Base-by-base conservation (phyloP, 37 sponge, comb jelly and placozoan species). In the Crambe crambe region DNA sequence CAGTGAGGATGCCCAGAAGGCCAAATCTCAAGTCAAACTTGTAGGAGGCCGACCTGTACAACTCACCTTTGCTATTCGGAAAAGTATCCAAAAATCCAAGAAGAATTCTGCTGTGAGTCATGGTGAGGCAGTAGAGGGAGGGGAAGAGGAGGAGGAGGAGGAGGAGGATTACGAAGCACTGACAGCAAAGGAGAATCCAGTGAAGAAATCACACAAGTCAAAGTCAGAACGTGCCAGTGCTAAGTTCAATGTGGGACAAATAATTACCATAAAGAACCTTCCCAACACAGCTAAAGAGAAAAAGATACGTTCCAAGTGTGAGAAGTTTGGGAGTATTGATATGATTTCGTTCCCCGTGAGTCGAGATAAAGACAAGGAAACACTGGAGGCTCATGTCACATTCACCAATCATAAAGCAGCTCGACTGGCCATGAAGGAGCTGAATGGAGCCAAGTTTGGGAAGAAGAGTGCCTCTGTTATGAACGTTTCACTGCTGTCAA, bases 1-100 rank as follows among this genome's bases (percentile, higher is more conserved):
- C 54, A 91, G 91, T 15, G 92, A 92, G 32, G 76, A 83, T 79
- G 89, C 89, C n/a, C 51, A 75, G 41, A 87, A 34, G 30, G 92
- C 92, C 20, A 30, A 34, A 26, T 44, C 65, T 18, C 17, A n/a
- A 20, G 85, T 88, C 18, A 87, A 83, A 71, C 29, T 40, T 0
- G 63, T 92, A 30, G 58, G 63, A 42, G 81, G 92, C 36, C 78
- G 90, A 20, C 80, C 70, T 25, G 81, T 92, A 15, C 85, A 83
- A 25, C 37, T 92, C 2, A 42, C 42, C 29, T 73, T 73, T 42
- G 80, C 89, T 25, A 27, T 47, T 29, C 22, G 63, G 31, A 75
- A 70, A 41, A 54, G 30, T 3, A 73, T 37, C 23, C 9, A 23
- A 37, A 65, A 37, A 41, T 10, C 4, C 2, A 10, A 37, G 3